These are phyloP conservation scores for Drosophila quadrilineata DNA, from an alignment of 1,140 invertebrate species.

Conservation along the genomic window DNA sequence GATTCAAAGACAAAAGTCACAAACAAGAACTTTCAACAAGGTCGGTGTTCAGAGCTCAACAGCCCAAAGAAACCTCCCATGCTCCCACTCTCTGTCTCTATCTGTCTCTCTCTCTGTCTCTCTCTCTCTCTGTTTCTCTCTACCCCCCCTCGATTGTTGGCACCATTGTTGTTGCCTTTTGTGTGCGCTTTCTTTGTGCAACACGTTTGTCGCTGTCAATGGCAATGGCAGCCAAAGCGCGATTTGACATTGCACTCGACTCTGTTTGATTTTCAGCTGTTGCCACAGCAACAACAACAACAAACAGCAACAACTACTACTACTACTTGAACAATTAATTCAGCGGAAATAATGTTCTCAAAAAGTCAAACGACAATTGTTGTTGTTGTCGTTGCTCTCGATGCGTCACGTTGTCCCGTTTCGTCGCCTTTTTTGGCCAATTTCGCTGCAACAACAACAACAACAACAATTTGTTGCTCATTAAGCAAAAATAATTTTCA, in stretches of 20 bases:
- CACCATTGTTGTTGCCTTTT: too few species aligned
- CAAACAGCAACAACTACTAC: constrained; percentile 8
- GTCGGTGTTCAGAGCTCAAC: too few species aligned
- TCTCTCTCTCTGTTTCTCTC: not conserved
- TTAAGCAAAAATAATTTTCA: too few species aligned
- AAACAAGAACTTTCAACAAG: too few species aligned
- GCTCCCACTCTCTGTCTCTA: not conserved
- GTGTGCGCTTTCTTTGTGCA: constrained; percentile 35
- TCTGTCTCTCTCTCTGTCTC: not conserved
- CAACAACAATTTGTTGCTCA: constrained; percentile 2
- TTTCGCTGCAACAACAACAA: constrained; percentile 19
- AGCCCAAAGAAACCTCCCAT: too few species aligned
- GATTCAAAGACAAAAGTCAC: too few species aligned
- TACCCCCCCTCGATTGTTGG: constrained; percentile 12
- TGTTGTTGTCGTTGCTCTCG: constrained; percentile 7
- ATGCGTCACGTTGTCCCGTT: constrained; percentile 31
- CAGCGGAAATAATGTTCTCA: constrained; percentile 62
- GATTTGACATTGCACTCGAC: constrained; percentile 36
- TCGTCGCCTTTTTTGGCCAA: constrained; percentile 35
- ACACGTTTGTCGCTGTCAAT: constrained; percentile 37
- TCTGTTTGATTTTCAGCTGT: constrained; percentile 30
- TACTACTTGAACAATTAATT: constrained; percentile 56
- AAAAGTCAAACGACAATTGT: constrained; percentile 28
- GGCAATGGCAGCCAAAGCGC: constrained; percentile 28
- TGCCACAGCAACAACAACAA: constrained; percentile 1